A percentile compares a stretch with the other conserved stretches of the same genome.
phyloP scores from a whole-genome alignment of 2,888 invertebrate genomes.

The Hololepta plana region DNA sequence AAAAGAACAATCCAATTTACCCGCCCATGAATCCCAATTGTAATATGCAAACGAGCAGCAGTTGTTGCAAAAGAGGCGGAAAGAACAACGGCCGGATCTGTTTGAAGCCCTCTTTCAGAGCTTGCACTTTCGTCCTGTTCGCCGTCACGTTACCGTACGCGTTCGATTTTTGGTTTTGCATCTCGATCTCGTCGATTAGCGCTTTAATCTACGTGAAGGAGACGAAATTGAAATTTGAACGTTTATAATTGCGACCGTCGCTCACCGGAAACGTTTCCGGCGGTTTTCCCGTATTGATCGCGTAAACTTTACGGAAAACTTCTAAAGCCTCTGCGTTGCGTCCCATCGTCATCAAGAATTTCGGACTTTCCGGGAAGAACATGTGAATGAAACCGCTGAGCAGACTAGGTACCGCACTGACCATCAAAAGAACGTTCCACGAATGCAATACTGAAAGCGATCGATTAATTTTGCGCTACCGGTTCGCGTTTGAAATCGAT shows the following conservation, averaged over 20 bases:
- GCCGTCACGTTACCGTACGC: conserved; percentile 1
- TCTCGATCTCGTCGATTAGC: conserved; percentile 21
- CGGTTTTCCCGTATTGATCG: conserved; percentile 38
- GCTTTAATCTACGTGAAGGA: conserved; percentile 26
- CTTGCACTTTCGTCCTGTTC: conserved; percentile 22
- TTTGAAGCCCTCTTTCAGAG: conserved; percentile 36
- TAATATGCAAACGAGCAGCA: conserved; percentile 42
- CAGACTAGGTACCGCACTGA: conserved; percentile 43
- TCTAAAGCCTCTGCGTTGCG: conserved; percentile 39
- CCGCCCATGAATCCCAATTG: conserved; percentile 47
- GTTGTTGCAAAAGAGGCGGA: conserved; percentile 39
- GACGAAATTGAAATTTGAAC: conserved; percentile 10
- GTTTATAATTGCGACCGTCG: conserved; percentile 6
- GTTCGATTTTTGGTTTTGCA: conserved; percentile 2
- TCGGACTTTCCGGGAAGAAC: conserved; percentile 52
- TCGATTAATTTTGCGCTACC: not conserved
- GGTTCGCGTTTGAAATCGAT: too few relatives aligned
- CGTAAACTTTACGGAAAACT: conserved; percentile 40
- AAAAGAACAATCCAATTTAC: conserved; percentile 29
- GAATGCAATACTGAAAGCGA: conserved; percentile 25
- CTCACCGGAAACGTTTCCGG: conserved; percentile 42
- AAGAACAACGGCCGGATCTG: conserved; percentile 48
- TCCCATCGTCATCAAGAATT: conserved; percentile 48
- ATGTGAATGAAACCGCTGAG: conserved; percentile 39
- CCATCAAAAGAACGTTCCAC: conserved; percentile 41